Evolutionary conservation across 92 coral and sea anemone species (phyloP), one percentile per base, ranked within the genome.

Genomic region (Porites divaricata): DNA sequence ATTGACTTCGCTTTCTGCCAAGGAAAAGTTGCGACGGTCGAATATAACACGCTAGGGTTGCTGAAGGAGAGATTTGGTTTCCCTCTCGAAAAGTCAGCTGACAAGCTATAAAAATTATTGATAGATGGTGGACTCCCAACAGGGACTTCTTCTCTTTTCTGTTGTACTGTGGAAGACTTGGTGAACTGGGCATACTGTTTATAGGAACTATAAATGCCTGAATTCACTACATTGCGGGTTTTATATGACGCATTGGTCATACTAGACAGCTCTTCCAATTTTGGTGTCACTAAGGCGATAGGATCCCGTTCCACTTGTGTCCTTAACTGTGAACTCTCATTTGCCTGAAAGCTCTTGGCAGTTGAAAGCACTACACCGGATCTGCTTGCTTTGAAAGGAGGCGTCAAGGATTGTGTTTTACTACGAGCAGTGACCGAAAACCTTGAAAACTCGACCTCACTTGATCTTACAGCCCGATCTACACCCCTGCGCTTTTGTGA

Each of bases 211-310:
- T 19, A 16, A 17, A 72, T 23, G 6, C 26, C 20, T 50, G 75
- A 13, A 6, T 72, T 24, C 21, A 22, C 35, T 7, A 22, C 9
- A 9, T 3, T n/a, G 3, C 7, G 76, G 76, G 7, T 20, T 58
- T 72, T 69, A 24, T 65, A 51, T 2, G 66, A 57, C 0, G 35
- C 22, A 67, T 80, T 74, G 6, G 67, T 53, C 67, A 80, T 67
- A 15, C 66, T 35, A 53, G 84, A 75, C 68, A 35, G 75, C n/a
- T 50, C 76, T 54, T 9, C 1, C 20, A 67, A 53, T 19, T 75
- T 80, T 11, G 84, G 84, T 17, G 84, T 80, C 26, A 26, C 56
- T 10, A n/a, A 49, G 1, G 84, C 75, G 20, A 80, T 80, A 45
- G 20, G 66, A 80, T 80, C 84, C 35, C 68, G 16, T 26, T 80